These are phyloP conservation scores for Scomber japonicus DNA, from an alignment of 2,113 vertebrate genomes.

Conservation along the genomic window DNA sequence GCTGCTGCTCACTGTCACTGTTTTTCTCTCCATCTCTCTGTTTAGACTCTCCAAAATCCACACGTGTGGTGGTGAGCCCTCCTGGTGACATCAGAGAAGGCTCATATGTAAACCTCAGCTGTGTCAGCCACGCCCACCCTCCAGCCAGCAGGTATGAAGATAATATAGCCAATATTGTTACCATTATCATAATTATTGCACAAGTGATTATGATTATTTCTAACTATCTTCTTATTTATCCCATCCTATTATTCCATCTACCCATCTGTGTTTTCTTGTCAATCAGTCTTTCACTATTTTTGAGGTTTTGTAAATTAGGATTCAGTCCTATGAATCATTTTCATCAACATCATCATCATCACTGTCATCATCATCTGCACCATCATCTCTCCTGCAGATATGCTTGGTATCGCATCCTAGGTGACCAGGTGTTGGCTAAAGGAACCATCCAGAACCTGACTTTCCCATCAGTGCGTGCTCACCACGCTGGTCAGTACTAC, in stretches of 20 bases:
- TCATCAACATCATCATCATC: neutral
- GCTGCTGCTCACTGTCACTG: neutral
- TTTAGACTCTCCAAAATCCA: conserved; percentile 84
- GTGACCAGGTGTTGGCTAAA: conserved; percentile 76
- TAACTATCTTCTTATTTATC: neutral
- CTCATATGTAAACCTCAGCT: conserved; percentile 79
- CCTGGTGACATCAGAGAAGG: conserved; percentile 83
- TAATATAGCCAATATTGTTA: neutral
- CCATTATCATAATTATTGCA: neutral
- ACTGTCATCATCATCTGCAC: neutral
- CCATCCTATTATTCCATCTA: neutral
- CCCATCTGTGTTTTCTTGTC: neutral
- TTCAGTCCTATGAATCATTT: conserved; percentile 1
- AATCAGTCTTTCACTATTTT: neutral
- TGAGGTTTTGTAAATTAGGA: neutral
- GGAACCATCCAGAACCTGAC: conserved; percentile 79
- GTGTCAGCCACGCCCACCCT: conserved; percentile 78
- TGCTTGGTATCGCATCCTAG: conserved; percentile 79
- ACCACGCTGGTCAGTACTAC: conserved; percentile 83
- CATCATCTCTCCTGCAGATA: conserved; percentile 62
- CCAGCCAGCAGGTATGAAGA: conserved; percentile 66
- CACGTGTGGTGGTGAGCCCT: conserved; percentile 74
- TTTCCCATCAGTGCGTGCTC: conserved; percentile 75
- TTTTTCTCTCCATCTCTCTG: neutral
- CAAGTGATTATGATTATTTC: neutral